Percentiles rank a stretch among this genome's conserved stretches.
Evolutionary conservation across 92 coral and sea anemone species (phyloP).

Genomic region (Epizoanthus scotinus): DNA sequence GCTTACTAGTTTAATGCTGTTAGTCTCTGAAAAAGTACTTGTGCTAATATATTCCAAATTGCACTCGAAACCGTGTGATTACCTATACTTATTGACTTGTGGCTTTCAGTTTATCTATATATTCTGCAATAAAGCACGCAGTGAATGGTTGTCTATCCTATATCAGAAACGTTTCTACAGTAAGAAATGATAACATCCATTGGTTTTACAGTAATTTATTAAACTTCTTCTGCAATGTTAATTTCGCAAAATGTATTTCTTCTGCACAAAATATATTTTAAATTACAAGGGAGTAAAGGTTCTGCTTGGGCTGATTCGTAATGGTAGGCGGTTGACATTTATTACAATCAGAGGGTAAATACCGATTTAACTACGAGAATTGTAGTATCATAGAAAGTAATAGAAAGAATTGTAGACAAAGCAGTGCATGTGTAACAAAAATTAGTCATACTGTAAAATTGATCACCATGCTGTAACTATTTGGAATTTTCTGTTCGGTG

Average conservation of each 20-base stretch:
- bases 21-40: too few species aligned
- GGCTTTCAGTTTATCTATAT: too few species aligned
- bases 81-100: too few species aligned
- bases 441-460: neutral
- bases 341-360: neutral
- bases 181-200: too few species aligned
- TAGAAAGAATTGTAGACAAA: neutral
- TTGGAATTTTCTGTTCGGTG: neutral
- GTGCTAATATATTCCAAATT: too few species aligned
- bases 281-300: neutral
- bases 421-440: neutral
- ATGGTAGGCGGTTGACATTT: neutral
- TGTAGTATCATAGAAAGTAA: too few species aligned
- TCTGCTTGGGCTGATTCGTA: neutral
- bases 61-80: too few species aligned
- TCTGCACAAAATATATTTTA: neutral
- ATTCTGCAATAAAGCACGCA: too few species aligned
- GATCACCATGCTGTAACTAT: neutral
- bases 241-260: slow-evolving; percentile 1
- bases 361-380: neutral
- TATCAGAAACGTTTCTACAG: too few species aligned
- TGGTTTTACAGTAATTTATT: slow-evolving; percentile 14
- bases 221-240: slow-evolving; percentile 9
- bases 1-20: too few species aligned
- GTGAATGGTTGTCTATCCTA: too few species aligned